Conservation (phyloP, 2,797 vertebrate species). For the Protonibea diacanthus region DNA sequence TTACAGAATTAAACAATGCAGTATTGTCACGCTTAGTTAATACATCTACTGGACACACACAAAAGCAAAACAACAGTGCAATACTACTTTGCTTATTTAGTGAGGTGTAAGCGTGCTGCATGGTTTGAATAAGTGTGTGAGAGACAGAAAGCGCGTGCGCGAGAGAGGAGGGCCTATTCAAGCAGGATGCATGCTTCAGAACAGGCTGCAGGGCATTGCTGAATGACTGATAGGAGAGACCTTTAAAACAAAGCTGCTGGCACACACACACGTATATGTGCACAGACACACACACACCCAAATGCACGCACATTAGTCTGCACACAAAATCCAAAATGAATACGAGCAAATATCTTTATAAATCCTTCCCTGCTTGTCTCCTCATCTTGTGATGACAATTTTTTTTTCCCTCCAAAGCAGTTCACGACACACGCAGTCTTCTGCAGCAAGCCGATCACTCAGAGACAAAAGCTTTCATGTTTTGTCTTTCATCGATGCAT, state of each 20-base stretch:
- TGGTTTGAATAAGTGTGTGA: slow-evolving; percentile 22
- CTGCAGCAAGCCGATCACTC: slow-evolving; percentile 35
- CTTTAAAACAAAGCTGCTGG: slow-evolving; percentile 67
- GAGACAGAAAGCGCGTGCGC: background rate
- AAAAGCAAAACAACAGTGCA: slow-evolving; percentile 12
- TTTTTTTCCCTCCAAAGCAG: slow-evolving; percentile 34
- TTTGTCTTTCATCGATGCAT: slow-evolving; percentile 58
- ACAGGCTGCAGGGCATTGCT: slow-evolving; percentile 77
- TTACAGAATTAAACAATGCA: slow-evolving; percentile 5
- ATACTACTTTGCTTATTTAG: slow-evolving; percentile 13
- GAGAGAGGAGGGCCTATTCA: slow-evolving; percentile 49
- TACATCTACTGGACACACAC: slow-evolving; percentile 17
- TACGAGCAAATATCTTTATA: slow-evolving; percentile 21
- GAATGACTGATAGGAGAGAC: slow-evolving; percentile 76
- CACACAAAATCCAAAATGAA: slow-evolving; percentile 37
- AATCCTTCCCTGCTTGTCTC: slow-evolving; percentile 10
- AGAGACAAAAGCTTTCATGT: slow-evolving; percentile 62
- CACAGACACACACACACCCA: slow-evolving; percentile 2
- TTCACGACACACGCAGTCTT: slow-evolving; percentile 41
- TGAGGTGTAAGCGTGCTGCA: slow-evolving; percentile 12
- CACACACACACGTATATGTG: slow-evolving; percentile 29
- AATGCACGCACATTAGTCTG: background rate
- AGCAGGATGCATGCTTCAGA: slow-evolving; percentile 58
- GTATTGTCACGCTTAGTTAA: background rate
- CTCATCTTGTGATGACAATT: slow-evolving; percentile 27